Evolutionary conservation across 2,113 vertebrate genomes (phyloP), one percentile per base, ranked within the genome.

Genomic region (Antigone vipio): DNA sequence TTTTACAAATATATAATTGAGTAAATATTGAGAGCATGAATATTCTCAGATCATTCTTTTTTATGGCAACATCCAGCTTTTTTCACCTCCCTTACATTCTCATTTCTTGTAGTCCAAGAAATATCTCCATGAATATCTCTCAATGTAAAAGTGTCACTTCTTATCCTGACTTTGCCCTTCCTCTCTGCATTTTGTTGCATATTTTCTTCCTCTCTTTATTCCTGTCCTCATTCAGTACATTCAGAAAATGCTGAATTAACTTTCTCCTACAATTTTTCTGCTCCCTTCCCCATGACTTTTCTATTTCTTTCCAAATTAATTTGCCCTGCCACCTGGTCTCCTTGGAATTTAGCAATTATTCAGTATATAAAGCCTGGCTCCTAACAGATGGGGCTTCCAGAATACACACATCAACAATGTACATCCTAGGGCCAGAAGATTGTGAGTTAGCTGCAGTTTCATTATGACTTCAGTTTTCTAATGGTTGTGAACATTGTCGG

Each of bases 321-420:
- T 97, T 96, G 92, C 71, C 62, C 80, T 96, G 94, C 96, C 97
- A 97, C 94, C 95, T 95, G 95, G 91, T 95, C 91, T 95, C 91
- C 59, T 76, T 80, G 73, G 95, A 96, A 89, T 97, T 94, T 77
- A 96, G 87, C 77, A 95, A 92, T 96, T 97, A 92, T 94, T 97
- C 84, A 82, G 89, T 83, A 91, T 94, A 97, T 88, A 95, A 96
- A 97, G 66, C 67, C 89, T 89, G 79, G 55, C 18, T 96, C 10
- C 12, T 95, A 96, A 96, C 95, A 97, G 97, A 97, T 95, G 92
- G 94, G 92, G 63, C 59, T 91, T 93, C 84, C 78, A 93, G 87
- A 97, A 88, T 76, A 91, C 50, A 69, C 84, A 83, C 84, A 96
- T 95, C 89, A 95, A 95, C 91, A 88, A 74, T 32, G 67, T 77